Conservation (phyloP, 2,888 invertebrate genomes). For the Drosophila fungiperda region DNA sequence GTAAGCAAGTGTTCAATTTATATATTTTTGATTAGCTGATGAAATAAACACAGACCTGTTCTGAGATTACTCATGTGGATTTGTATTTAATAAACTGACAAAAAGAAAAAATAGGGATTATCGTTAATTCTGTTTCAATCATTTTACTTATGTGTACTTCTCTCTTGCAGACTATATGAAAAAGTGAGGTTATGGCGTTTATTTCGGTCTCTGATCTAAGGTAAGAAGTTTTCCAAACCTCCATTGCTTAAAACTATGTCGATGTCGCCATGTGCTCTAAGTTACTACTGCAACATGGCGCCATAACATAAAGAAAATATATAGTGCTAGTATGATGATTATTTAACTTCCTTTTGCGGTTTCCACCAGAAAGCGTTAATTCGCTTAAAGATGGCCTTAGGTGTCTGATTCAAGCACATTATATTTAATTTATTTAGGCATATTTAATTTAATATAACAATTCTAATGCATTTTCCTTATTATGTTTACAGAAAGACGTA, state of each 20-base stretch:
- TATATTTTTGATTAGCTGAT: constrained; percentile 16
- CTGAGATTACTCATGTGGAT: constrained; percentile 34
- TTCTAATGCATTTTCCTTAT: neutral
- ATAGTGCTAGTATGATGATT: constrained; percentile 79
- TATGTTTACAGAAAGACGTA: constrained; percentile 16
- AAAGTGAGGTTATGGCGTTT: constrained; percentile 39
- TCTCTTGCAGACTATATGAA: constrained; percentile 11
- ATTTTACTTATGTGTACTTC: neutral
- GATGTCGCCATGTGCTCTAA: constrained; percentile 33
- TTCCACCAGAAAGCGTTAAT: constrained; percentile 85
- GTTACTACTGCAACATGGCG: constrained; percentile 33
- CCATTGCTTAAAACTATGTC: neutral
- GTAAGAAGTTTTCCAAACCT: constrained; percentile 26
- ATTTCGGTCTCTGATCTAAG: neutral
- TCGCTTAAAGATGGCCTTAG: constrained; percentile 83
- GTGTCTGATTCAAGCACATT: constrained; percentile 79
- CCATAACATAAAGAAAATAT: neutral
- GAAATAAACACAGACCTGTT: constrained; percentile 44
- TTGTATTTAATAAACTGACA: constrained; percentile 33
- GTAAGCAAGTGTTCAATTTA: constrained; percentile 9
- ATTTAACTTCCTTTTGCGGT: constrained; percentile 85
- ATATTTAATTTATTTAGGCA: neutral
- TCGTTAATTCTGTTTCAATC: neutral
- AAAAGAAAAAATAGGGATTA: neutral
- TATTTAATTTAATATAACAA: neutral